Base-by-base conservation (phyloP, 2,797 vertebrate species). In the Leptodactylus fallax region DNA sequence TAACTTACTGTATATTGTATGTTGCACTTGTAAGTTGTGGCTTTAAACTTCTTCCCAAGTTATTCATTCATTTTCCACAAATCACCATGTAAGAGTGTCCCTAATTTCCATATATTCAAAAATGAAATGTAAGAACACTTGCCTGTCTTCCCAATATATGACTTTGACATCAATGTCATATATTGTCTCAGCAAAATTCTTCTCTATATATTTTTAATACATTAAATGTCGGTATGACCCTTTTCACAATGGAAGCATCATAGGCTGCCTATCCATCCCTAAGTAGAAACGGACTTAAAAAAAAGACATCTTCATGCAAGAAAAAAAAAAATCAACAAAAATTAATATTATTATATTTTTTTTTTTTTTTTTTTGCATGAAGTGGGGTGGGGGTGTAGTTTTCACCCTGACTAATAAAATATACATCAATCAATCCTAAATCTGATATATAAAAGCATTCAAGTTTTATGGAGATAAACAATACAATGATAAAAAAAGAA, bases 401-500 rank as follows among this genome's bases (percentile, higher is more conserved):
- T 91, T 94, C 93, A 94, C 93, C 94, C 94, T 93, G 92, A 90
- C 93, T 93, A 95, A 94, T 94, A 97, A 98, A 98, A 98, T 98
- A 96, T 97, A 98, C 97, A 98, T 95, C 94, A 91, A 95, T 94
- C 95, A 96, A 95, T 96, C 94, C 91, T 93, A 92, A 95, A 94
- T 92, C 95, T 95, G 95, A 95, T 96, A 95, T 95, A 94, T 92
- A 94, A 94, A 94, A 96, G 95, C 95, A 97, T 97, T 97, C 95
- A 97, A 97, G 97, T 95, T 95, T 93, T 91, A 85, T 87, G 83
- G 87, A 87, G 83, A 87, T 56, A 90, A 87, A 81, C 84, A 86
- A 85, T 71, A 89, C 61, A 87, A 87, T 88, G 60, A 92, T 94
- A 93, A 95, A 94, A 93, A 94, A 36, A 92, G 87, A 95, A 95